Conservation (phyloP, 2,797 vertebrate genomes). For the Lepilemur ruficaudatus region DNA sequence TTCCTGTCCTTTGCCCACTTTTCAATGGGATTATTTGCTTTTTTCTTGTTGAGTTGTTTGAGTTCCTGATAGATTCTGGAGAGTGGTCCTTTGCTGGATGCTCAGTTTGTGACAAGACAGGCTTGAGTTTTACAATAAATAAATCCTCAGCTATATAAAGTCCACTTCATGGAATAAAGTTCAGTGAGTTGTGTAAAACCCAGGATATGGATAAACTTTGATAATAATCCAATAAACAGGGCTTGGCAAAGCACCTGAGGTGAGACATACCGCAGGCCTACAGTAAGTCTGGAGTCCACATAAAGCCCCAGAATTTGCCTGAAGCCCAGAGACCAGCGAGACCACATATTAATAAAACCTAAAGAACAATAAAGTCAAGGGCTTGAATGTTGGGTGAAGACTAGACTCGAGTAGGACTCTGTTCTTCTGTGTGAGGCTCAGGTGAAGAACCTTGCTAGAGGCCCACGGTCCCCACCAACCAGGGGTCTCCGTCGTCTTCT, state of each 20-base stretch:
- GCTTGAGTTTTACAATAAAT: not conserved
- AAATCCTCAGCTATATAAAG: not conserved
- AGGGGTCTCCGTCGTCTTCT: not conserved
- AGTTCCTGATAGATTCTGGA: too few relatives aligned
- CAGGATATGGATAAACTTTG: not conserved
- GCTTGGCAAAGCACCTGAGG: too few relatives aligned
- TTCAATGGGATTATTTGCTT: too few relatives aligned
- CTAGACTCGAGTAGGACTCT: accelerated
- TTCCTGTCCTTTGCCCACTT: too few relatives aligned
- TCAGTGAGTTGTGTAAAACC: not conserved
- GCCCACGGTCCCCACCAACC: not conserved
- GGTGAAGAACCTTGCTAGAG: not conserved
- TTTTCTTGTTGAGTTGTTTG: too few relatives aligned
- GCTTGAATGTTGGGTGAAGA: not conserved
- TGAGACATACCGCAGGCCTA: too few relatives aligned
- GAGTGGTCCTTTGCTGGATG: not conserved
- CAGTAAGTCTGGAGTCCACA: not conserved
- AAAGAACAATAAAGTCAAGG: accelerated
- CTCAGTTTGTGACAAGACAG: not conserved
- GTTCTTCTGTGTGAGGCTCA: not conserved
- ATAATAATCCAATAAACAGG: not conserved
- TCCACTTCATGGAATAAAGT: too few relatives aligned
- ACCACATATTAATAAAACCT: not conserved
- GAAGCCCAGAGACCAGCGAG: not conserved
- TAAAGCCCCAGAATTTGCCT: not conserved